A percentile compares a stretch with the other conserved stretches of the same genome.
Evolutionary conservation across 2,113 vertebrate species (phyloP).

Genomic region (Strix uralensis): DNA sequence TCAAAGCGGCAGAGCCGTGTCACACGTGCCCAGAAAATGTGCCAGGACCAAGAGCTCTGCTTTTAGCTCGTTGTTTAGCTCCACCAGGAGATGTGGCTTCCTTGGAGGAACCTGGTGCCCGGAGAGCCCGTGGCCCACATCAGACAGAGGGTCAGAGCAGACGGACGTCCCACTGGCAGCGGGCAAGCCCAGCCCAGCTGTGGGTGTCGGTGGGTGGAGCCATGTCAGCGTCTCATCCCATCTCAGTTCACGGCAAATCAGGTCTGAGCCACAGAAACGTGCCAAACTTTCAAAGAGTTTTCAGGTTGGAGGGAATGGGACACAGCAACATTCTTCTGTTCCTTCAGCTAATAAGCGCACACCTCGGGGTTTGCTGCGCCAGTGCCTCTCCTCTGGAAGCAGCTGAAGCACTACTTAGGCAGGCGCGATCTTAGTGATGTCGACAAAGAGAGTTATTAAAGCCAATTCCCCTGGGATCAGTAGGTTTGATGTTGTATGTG

Average conservation of each 20-base stretch:
- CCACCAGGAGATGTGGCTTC: neutral
- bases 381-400: neutral
- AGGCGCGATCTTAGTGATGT: neutral
- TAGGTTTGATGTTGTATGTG: neutral
- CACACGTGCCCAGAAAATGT: neutral
- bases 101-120: neutral
- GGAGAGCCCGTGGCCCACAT: neutral
- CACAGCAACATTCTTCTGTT: neutral
- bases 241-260: neutral
- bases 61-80: neutral
- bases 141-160: neutral
- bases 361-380: neutral
- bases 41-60: neutral
- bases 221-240: neutral
- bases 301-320: neutral
- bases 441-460: neutral
- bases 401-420: neutral
- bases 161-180: neutral
- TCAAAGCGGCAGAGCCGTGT: neutral
- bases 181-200: too few relatives aligned
- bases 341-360: neutral
- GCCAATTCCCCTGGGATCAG: neutral
- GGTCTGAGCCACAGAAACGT: neutral
- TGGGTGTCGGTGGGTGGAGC: neutral
- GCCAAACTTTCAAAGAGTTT: neutral